Conservation (phyloP, 2,888 invertebrate species). For the Lasioglossum zephyrum region DNA sequence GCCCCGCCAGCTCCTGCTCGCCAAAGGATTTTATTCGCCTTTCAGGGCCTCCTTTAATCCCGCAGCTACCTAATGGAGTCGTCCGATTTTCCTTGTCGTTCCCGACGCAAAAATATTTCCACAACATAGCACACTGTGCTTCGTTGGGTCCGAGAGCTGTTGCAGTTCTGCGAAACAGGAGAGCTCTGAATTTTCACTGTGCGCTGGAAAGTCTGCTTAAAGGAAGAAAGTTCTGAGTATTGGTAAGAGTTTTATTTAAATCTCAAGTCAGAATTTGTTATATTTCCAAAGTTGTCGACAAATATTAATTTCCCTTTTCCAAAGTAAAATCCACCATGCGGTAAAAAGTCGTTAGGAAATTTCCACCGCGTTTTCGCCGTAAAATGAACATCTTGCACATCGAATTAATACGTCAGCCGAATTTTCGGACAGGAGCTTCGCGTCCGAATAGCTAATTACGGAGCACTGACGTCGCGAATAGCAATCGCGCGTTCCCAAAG, state of each 20-base stretch:
- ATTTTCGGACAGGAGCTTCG: background rate
- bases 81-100: background rate
- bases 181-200: no score
- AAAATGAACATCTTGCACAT: background rate
- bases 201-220: background rate
- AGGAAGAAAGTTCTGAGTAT: background rate
- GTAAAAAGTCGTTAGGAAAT: background rate
- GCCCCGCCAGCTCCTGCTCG: conserved; percentile 56
- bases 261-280: no score
- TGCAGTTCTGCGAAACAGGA: background rate
- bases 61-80: conserved; percentile 6
- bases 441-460: background rate
- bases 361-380: background rate
- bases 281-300: no score
- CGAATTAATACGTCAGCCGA: background rate
- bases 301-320: background rate
- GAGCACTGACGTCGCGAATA: background rate
- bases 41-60: conserved; percentile 44
- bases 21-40: conserved; percentile 48
- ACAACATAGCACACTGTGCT: background rate
- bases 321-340: background rate
- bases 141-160: background rate
- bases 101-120: background rate
- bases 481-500: conserved; percentile 44
- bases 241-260: no score